These are phyloP conservation scores for Stenolophus ochropezus DNA, from an alignment of 2,888 invertebrate species.

Conservation along the genomic window DNA sequence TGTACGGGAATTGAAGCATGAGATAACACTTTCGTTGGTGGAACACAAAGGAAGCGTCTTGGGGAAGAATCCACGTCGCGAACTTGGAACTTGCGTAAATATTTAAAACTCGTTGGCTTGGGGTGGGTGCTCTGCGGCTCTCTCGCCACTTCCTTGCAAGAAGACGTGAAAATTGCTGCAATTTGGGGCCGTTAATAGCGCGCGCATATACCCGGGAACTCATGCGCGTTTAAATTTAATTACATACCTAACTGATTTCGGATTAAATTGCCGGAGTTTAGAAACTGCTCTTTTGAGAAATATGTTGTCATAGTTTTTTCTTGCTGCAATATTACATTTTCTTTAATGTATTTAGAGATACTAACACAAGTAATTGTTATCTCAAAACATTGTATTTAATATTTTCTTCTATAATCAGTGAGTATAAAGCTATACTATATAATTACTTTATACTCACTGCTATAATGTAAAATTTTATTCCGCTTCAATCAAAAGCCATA, in stretches of 20 bases:
- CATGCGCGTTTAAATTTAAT: slow-evolving; percentile 48
- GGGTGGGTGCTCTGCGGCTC: neutral
- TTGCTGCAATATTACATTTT: neutral
- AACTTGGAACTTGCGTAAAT: slow-evolving; percentile 52
- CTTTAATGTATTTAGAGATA: neutral
- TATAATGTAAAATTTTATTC: too few species aligned
- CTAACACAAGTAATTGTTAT: too few species aligned
- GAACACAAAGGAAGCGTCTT: neutral
- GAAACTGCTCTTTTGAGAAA: neutral
- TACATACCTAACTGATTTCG: slow-evolving; percentile 41
- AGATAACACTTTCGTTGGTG: neutral
- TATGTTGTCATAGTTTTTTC: neutral
- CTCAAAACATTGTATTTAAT: too few species aligned
- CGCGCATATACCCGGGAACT: slow-evolving; percentile 10
- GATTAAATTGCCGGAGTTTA: slow-evolving; percentile 6
- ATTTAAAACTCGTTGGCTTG: slow-evolving; percentile 29
- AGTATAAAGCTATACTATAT: too few species aligned
- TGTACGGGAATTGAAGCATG: neutral
- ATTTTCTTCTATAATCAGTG: too few species aligned
- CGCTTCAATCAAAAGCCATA: too few species aligned
- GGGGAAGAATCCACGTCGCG: slow-evolving; percentile 18
- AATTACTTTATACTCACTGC: too few species aligned
- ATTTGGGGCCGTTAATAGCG: slow-evolving; percentile 41
- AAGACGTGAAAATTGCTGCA: slow-evolving; percentile 48
- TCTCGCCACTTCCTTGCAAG: slow-evolving; percentile 19